phyloP scores from a whole-genome alignment of 2,113 vertebrate species.

The Daboia siamensis region DNA sequence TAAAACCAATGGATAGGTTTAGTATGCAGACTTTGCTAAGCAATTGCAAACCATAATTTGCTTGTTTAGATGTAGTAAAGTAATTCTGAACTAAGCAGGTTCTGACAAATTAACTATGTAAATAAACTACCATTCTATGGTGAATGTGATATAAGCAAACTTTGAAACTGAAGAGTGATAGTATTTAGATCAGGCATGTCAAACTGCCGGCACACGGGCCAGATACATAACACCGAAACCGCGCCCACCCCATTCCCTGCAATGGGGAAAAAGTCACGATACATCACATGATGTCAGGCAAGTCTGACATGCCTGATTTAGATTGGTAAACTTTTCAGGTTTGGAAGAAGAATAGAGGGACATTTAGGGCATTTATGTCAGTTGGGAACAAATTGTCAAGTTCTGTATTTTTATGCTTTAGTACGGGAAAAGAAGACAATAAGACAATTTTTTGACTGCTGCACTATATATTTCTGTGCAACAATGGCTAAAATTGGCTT shows the following conservation, averaged over 20 bases:
- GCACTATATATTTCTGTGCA: not conserved
- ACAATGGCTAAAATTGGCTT: not conserved
- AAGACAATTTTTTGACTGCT: not conserved
- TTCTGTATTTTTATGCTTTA: not conserved
- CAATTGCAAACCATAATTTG: not conserved
- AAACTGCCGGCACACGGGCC: no score
- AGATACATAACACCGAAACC: no score
- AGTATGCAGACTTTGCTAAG: not conserved
- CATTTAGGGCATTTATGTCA: not conserved
- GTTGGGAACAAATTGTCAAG: not conserved
- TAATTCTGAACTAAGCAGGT: not conserved
- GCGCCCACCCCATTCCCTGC: no score
- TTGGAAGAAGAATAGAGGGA: not conserved
- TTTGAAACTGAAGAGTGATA: not conserved
- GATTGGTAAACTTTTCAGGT: not conserved
- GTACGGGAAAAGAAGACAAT: not conserved
- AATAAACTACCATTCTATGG: not conserved
- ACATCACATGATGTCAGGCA: no score
- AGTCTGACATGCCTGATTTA: no score
- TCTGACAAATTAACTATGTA: not conserved
- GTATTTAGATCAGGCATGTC: no score
- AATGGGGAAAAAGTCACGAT: no score
- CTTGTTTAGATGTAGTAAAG: not conserved
- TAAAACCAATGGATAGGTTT: not conserved
- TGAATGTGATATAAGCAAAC: not conserved